phyloP scores from a whole-genome alignment of 1,140 invertebrate species.

The Leptinotarsa defecta region DNA sequence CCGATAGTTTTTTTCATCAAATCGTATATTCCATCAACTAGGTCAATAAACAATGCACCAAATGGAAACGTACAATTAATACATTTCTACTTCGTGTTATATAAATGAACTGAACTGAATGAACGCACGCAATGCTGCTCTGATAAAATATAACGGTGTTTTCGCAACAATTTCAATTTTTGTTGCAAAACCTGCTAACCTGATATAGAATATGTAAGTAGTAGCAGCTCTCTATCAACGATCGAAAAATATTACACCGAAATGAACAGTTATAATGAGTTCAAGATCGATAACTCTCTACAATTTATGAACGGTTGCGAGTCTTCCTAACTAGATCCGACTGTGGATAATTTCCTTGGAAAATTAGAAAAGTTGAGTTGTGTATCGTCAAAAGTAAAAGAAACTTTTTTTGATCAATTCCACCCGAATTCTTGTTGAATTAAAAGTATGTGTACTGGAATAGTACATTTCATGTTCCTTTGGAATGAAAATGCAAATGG shows the following conservation, averaged over 20 bases:
- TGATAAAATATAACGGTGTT: slow-evolving; percentile 11
- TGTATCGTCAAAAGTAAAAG: no score
- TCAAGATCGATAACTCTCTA: background rate
- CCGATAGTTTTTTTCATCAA: background rate
- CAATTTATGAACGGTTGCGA: no score
- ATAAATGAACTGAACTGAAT: slow-evolving; percentile 17
- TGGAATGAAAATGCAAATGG: no score
- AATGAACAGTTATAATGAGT: slow-evolving; percentile 1
- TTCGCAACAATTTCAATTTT: slow-evolving; percentile 1
- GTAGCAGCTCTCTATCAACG: background rate
- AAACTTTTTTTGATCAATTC: no score
- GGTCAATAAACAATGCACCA: background rate
- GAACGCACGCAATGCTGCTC: background rate
- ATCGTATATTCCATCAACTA: background rate
- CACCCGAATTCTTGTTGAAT: no score
- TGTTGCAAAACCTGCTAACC: slow-evolving; percentile 1
- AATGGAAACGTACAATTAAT: slow-evolving; percentile 4
- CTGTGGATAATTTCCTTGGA: no score
- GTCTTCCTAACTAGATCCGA: no score
- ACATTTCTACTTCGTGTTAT: background rate
- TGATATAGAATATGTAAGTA: background rate
- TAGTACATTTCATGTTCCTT: no score
- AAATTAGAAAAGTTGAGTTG: no score
- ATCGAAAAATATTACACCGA: background rate
- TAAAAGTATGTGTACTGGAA: no score